phyloP scores from a whole-genome alignment of 1,140 invertebrate species.

The Hycleus phaleratus region DNA sequence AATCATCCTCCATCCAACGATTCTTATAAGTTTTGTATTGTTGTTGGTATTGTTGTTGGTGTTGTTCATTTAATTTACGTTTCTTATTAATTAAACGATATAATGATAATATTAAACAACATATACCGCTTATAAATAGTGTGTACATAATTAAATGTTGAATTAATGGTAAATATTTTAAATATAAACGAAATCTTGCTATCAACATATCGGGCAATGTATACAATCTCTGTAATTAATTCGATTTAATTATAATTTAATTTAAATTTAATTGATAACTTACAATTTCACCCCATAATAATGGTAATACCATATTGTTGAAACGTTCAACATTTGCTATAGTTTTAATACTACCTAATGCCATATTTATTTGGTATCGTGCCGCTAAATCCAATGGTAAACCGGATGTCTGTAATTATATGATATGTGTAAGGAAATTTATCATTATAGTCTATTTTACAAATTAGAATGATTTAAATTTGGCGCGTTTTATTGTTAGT shows the following conservation, averaged over 20 bases:
- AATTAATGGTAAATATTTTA: slow-evolving; percentile 57
- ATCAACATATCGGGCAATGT: slow-evolving; percentile 52
- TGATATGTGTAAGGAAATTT: too few relatives aligned
- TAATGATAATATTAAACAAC: slow-evolving; percentile 44
- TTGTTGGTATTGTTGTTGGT: neutral
- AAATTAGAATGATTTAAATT: too few relatives aligned
- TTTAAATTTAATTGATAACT: slow-evolving; percentile 40
- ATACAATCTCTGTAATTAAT: slow-evolving; percentile 54
- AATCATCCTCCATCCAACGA: slow-evolving; percentile 29
- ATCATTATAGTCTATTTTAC: too few relatives aligned
- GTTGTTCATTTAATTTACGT: too few relatives aligned
- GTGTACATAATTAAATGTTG: slow-evolving; percentile 52
- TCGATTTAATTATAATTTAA: slow-evolving; percentile 4
- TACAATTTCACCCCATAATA: slow-evolving; percentile 81
- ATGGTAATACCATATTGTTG: slow-evolving; percentile 58
- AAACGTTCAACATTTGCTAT: slow-evolving; percentile 57
- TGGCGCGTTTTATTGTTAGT: too few relatives aligned
- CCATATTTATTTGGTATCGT: slow-evolving; percentile 80
- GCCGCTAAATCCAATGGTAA: slow-evolving; percentile 63
- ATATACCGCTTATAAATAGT: slow-evolving; percentile 47
- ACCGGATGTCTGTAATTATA: slow-evolving; percentile 54
- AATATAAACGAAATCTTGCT: slow-evolving; percentile 60
- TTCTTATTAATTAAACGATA: slow-evolving; percentile 18
- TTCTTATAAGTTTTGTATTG: slow-evolving; percentile 5
- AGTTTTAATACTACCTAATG: slow-evolving; percentile 53